A percentile compares a stretch with the other conserved stretches of the same genome.
phyloP scores from a whole-genome alignment of 2,888 invertebrate species.

The Himalopsyche anomala region DNA sequence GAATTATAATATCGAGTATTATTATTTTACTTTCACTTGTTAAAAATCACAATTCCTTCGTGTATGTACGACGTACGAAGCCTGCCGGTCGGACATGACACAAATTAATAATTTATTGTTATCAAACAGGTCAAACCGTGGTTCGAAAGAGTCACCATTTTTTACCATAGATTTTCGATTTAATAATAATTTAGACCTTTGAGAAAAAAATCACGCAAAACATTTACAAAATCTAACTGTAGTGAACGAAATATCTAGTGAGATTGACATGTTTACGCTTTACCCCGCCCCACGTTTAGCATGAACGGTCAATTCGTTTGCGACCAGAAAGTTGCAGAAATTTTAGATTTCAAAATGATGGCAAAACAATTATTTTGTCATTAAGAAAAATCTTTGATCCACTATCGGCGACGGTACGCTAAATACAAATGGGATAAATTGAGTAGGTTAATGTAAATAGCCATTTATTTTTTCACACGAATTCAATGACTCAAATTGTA shows the following conservation, averaged over 20 bases:
- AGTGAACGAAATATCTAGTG: too few species aligned
- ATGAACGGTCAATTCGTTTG: background rate
- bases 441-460: too few species aligned
- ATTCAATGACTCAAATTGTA: too few species aligned
- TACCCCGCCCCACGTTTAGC: background rate
- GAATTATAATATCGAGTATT: conserved; percentile 24
- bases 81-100: background rate
- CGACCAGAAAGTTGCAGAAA: background rate
- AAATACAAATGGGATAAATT: background rate
- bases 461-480: too few species aligned
- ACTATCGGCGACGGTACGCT: background rate
- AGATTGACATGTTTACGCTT: too few species aligned
- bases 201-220: too few species aligned
- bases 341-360: background rate
- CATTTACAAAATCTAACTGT: too few species aligned
- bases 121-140: background rate
- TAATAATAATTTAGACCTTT: too few species aligned
- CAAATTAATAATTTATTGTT: conserved; percentile 8
- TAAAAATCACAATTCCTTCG: conserved; percentile 38
- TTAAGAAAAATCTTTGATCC: background rate
- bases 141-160: background rate
- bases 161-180: too few species aligned
- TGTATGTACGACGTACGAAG: background rate
- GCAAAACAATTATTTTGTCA: conserved; percentile 11
- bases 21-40: conserved; percentile 35